A percentile compares a stretch with the other conserved stretches of the same genome.
These are phyloP conservation scores for Enteromius argenteus DNA, from an alignment of 2,797 vertebrate species.

Conservation along the genomic window DNA sequence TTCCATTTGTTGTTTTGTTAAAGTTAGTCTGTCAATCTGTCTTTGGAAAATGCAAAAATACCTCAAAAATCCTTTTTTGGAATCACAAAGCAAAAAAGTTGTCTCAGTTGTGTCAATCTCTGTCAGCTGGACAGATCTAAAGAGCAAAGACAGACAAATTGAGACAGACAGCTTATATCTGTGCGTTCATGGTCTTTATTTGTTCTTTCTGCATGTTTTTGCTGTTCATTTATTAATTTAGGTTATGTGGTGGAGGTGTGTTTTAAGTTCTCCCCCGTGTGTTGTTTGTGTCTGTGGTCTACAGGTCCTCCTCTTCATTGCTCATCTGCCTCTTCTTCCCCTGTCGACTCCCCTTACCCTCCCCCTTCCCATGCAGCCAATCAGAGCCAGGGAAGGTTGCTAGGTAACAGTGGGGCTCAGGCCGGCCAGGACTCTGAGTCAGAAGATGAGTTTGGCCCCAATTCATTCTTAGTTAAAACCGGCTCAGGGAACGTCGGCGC, in stretches of 20 bases:
- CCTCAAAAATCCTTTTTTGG: neutral
- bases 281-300: constrained; percentile 90
- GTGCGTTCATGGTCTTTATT: constrained; percentile 67
- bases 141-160: constrained; percentile 62
- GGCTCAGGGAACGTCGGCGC: constrained; percentile 91
- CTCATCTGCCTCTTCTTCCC: constrained; percentile 93
- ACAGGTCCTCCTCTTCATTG: constrained; percentile 95
- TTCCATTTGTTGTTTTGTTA: constrained; percentile 23
- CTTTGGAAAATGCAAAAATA: neutral
- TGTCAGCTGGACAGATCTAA: constrained; percentile 63
- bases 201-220: constrained; percentile 66
- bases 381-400: constrained; percentile 95
- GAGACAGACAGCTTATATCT: constrained; percentile 72
- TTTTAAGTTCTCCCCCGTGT: constrained; percentile 80
- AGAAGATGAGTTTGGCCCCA: constrained; percentile 96
- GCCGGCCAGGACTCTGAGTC: constrained; percentile 96
- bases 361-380: constrained; percentile 92
- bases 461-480: constrained; percentile 97
- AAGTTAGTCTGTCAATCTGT: constrained; percentile 57
- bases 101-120: constrained; percentile 67
- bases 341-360: constrained; percentile 92
- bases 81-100: constrained; percentile 62
- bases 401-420: constrained; percentile 94
- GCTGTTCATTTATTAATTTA: constrained; percentile 56
- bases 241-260: constrained; percentile 74